Percentiles rank a stretch among this genome's conserved stretches.
Conservation (phyloP, 2,888 invertebrate species). For the Gisinianus flammeolus region DNA sequence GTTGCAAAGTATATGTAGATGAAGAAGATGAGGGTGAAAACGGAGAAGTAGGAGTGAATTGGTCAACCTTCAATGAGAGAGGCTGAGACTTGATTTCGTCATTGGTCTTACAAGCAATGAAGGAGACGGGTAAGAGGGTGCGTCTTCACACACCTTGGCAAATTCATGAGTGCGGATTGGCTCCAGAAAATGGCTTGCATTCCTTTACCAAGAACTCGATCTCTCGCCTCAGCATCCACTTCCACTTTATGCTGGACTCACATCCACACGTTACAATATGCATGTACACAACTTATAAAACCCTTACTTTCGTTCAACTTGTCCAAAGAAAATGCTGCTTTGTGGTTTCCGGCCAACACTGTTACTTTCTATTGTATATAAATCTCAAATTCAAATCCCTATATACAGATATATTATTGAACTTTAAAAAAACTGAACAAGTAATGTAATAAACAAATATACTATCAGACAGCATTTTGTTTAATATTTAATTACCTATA, state of each 20-base stretch:
- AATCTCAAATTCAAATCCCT: too few relatives aligned
- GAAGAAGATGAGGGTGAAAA: background rate
- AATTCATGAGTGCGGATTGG: constrained; percentile 35
- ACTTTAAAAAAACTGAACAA: too few relatives aligned
- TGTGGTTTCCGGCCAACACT: background rate
- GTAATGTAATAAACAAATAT: too few relatives aligned
- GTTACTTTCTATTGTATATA: too few relatives aligned
- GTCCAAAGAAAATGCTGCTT: background rate
- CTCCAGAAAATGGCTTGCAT: constrained; percentile 21
- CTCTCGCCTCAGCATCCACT: background rate
- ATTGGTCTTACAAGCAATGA: constrained; percentile 42
- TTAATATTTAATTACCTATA: too few relatives aligned
- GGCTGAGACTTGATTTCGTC: constrained; percentile 38
- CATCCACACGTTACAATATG: background rate
- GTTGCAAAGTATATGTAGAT: too few relatives aligned
- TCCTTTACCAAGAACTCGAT: constrained; percentile 5
- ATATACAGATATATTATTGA: too few relatives aligned
- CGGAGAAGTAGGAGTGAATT: constrained; percentile 12
- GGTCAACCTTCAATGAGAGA: constrained; percentile 28
- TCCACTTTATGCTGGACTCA: background rate
- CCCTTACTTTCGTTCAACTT: background rate
- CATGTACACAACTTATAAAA: background rate
- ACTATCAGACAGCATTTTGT: too few relatives aligned
- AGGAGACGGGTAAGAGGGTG: constrained; percentile 35
- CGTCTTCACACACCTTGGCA: constrained; percentile 43